Base-by-base conservation (phyloP, 2,888 invertebrate species). In the Empis stercorea region DNA sequence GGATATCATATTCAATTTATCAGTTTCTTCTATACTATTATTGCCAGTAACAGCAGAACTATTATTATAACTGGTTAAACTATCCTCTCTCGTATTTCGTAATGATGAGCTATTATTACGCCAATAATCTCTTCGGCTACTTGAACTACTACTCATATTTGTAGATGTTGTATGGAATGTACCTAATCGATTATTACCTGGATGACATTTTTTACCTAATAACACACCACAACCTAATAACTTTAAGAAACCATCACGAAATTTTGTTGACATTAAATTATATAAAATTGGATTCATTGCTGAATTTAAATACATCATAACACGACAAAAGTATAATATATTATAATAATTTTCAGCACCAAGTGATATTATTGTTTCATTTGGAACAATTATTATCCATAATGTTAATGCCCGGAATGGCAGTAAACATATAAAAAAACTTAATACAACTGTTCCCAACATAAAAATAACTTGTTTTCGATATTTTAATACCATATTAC, bases 211-310 rank as follows among this genome's bases (percentile, higher is more conserved):
- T 39, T 51, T 48, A 30, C 51, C 39, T 13, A 49, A 38, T 9
- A 51, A 37, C 5, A 47, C 41, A 30, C 54, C 52, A 38, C 60
- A 61, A 5, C 76, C 74, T 52, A 84, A 75, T 43, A 86, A 67
- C 58, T 77, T 79, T 46, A 83, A 73, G 57, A 88, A 87, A 5
- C 87, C 87, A 44, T 81, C 81, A 10, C 92, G 77, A 70, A 93
- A 93, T 64, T 91, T 92, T 2, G 89, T 86, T 49, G 89, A 89
- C 83, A 92, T 88, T 47, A 92, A 76, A 65, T 91, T 92, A 70
- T 93, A 93, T 45, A 93, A 71, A 59, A 92, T 86, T 11, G 92
- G 92, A 73, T 93, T 93, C 47, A 91, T 80, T 11, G 91, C 91
- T 43, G 91, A 91, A 68, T 93, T 92, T 46, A 91, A 76, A 70